Evolutionary conservation across 2,797 vertebrate genomes (phyloP), one percentile per base, ranked within the genome.

Genomic region (Tangara arthus): DNA sequence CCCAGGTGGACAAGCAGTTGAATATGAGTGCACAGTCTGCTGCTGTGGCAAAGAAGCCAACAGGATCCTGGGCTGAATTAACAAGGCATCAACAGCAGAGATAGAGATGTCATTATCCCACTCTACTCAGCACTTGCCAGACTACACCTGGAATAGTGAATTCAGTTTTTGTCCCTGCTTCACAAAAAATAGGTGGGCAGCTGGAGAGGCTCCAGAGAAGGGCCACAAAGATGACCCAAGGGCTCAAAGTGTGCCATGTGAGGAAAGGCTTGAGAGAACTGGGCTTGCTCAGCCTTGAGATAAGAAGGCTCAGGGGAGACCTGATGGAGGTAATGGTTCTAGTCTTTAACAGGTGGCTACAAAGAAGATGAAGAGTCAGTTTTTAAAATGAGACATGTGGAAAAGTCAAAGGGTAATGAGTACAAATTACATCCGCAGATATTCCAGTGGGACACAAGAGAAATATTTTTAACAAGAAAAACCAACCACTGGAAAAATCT

Each of bases 341-440:
- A 15, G 21, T 47, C 47, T 70, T 55, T 47, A 55, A 55, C 6
- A 7, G 18, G 22, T 22, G 26, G 30, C 65, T 63, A 56, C 26
- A 63, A 35, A 49, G 41, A 78, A 35, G 32, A 70, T 20, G 19
- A 46, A 32, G 23, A 60, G 26, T 27, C 34, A 32, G 27, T 42
- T 63, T 78, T 70, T 49, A 32, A 49, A 78, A 87, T 5, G 5
- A 63, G 73, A 35, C 57, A 26, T 21, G 22, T 27, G 12, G 41
- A 63, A 70, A 70, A 63, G 21, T 55, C 17, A 47, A 41, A 60
- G 12, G 18, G 4, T 49, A 55, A 41, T 3, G 18, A 41, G 32
- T 56, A 49, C 41, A 63, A 47, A 12, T 47, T 78, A 63, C 9
- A 42, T 34, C 35, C 0, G 0, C 1, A 6, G 42, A 78, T 37